Percentiles rank a stretch among this genome's conserved stretches.
phyloP scores from a whole-genome alignment of 2,797 vertebrate genomes.

The Lepus townsendii region DNA sequence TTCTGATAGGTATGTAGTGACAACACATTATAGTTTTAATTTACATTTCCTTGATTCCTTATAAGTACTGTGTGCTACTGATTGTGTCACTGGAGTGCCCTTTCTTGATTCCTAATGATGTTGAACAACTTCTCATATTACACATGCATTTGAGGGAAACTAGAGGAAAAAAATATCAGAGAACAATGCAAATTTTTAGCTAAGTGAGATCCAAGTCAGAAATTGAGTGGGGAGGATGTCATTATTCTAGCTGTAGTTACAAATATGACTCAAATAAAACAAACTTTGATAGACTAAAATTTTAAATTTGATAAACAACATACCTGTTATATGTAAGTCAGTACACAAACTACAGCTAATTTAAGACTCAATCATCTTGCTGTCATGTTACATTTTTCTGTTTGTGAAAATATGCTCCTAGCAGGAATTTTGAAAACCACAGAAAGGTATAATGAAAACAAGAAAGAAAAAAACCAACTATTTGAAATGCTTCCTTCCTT shows the following conservation, averaged over 20 bases:
- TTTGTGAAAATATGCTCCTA: conserved; percentile 22
- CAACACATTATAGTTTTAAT: conserved; percentile 30
- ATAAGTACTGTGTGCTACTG: too few relatives aligned
- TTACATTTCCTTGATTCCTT: not conserved
- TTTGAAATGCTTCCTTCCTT: not conserved
- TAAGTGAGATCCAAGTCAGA: not conserved
- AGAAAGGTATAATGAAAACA: not conserved
- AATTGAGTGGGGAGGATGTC: not conserved
- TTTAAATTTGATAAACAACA: not conserved
- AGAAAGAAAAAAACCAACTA: not conserved
- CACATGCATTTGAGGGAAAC: not conserved
- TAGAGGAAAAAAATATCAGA: not conserved
- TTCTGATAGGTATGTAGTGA: not conserved
- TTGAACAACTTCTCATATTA: not conserved
- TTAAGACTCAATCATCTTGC: not conserved
- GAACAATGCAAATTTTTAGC: not conserved
- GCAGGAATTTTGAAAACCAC: not conserved
- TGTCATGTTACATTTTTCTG: not conserved
- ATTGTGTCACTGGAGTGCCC: too few relatives aligned
- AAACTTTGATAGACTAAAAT: not conserved
- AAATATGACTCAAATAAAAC: conserved; percentile 9
- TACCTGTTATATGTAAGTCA: not conserved
- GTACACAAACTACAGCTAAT: not conserved
- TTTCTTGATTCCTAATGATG: not conserved
- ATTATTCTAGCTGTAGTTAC: not conserved